Evolutionary conservation across 2,888 invertebrate species (phyloP).

Genomic region (Brachylomia viminalis): DNA sequence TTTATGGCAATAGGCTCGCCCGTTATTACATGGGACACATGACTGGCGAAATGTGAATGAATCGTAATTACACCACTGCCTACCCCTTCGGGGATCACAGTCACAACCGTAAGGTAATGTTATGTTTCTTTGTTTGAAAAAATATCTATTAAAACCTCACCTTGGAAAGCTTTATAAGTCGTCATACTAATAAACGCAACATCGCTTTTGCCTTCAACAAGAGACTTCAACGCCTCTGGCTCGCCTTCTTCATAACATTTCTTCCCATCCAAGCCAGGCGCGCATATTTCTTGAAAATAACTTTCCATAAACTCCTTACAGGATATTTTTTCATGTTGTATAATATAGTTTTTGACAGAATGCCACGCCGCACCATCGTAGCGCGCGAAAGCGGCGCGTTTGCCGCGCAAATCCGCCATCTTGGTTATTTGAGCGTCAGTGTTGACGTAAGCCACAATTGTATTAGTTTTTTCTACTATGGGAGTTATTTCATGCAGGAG

Average conservation of each 20-base stretch:
- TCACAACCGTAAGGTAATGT: neutral
- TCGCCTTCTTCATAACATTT: conserved; percentile 89
- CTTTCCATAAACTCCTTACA: conserved; percentile 84
- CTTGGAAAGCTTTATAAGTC: conserved; percentile 91
- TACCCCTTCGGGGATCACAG: too few relatives aligned
- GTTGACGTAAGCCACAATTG: conserved; percentile 93
- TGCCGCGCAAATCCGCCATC: conserved; percentile 92
- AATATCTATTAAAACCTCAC: conserved; percentile 76
- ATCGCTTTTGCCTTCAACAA: conserved; percentile 93
- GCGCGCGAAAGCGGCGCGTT: conserved; percentile 95
- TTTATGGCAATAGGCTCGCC: neutral
- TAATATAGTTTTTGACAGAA: conserved; percentile 87
- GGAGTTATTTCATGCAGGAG: conserved; percentile 91
- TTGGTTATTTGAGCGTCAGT: conserved; percentile 89
- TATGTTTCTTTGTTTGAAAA: neutral
- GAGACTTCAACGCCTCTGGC: conserved; percentile 92
- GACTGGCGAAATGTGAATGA: too few relatives aligned
- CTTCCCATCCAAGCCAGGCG: conserved; percentile 84
- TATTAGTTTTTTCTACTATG: conserved; percentile 90
- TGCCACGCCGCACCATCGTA: conserved; percentile 94
- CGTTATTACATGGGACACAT: neutral
- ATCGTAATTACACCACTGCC: neutral
- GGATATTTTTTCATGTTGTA: conserved; percentile 80
- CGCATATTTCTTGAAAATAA: conserved; percentile 93
- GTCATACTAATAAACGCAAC: conserved; percentile 94